Base-by-base conservation (phyloP, 2,113 vertebrate genomes). In the Zonotrichia leucophrys region DNA sequence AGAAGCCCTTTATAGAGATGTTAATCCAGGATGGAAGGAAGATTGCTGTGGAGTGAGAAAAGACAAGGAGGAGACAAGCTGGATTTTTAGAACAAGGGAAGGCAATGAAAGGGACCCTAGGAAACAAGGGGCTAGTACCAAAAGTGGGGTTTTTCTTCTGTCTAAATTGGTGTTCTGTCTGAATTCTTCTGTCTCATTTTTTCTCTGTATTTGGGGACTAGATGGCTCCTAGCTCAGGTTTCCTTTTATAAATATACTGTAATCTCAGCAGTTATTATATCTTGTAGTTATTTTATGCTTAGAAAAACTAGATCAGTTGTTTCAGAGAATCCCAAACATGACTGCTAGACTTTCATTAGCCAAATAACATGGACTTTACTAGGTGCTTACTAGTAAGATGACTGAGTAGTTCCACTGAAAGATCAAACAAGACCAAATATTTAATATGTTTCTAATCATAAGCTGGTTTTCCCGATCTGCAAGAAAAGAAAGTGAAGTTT, bases 281-380 rank as follows among this genome's bases (percentile, higher is more conserved):
- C 25, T 47, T 79, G 31, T 37, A 35, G 9, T 6, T 41, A 63
- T 44, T 89, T 83, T 74, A 56, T 44, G 15, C 52, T 59, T 56
- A 42, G 72, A 89, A 66, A 91, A 84, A 55, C 70, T 64, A 74
- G 33, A 94, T 82, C 15, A 13, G 9, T 66, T 96, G n/a, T 94
- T 96, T 91, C 30, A 41, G 83, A 82, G 58, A 63, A 90, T 76
- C 68, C 72, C 86, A 95, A 60, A 84, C 20, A 4, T n/a, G 60
- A 84, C 69, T 13, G 15, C 64, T 72, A 53, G 84, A 87, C 42
- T 90, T 94, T 90, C 73, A 89, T 85, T 95, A 95, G 92, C 62
- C 47, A 94, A 95, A 85, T 49, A 94, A 92, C 79, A 92, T 83
- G 84, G 59, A 90, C 97, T 97, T 97, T 97, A 96, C 75, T 93